Percentiles rank a stretch among this genome's conserved stretches.
Conservation (phyloP, 2,888 invertebrate species). For the Acanthopleura granulata region DNA sequence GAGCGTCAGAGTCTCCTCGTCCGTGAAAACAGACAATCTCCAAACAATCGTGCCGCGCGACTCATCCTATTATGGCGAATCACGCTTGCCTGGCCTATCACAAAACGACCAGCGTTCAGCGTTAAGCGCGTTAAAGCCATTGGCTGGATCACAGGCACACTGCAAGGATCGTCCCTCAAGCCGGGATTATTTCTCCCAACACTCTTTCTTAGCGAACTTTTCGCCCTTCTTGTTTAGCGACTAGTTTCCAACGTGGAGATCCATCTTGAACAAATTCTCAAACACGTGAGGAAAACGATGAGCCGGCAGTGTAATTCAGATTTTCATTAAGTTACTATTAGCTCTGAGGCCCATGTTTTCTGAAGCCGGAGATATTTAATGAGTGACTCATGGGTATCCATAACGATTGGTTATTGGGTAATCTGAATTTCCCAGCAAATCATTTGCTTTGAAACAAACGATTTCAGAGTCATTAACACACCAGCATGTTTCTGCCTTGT, state of each 20-base stretch:
- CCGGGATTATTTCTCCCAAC: not conserved
- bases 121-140: constrained; percentile 7
- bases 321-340: constrained; percentile 3
- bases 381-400: not conserved
- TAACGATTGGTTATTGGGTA: too few relatives aligned
- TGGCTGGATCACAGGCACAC: not conserved
- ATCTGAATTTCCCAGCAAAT: too few relatives aligned
- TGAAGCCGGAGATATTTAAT: not conserved
- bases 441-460: too few relatives aligned
- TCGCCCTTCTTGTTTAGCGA: not conserved
- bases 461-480: too few relatives aligned
- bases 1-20: not conserved
- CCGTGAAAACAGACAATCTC: constrained; percentile 14
- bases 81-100: constrained; percentile 15
- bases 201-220: constrained; percentile 1
- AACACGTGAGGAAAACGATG: not conserved
- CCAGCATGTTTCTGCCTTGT: too few relatives aligned
- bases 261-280: not conserved
- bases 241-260: not conserved
- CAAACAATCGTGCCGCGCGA: not conserved
- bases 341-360: not conserved
- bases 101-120: not conserved
- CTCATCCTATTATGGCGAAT: constrained; percentile 9
- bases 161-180: not conserved
- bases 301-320: not conserved